Conservation (phyloP, 2,888 invertebrate genomes). For the Aphodius sticticus region DNA sequence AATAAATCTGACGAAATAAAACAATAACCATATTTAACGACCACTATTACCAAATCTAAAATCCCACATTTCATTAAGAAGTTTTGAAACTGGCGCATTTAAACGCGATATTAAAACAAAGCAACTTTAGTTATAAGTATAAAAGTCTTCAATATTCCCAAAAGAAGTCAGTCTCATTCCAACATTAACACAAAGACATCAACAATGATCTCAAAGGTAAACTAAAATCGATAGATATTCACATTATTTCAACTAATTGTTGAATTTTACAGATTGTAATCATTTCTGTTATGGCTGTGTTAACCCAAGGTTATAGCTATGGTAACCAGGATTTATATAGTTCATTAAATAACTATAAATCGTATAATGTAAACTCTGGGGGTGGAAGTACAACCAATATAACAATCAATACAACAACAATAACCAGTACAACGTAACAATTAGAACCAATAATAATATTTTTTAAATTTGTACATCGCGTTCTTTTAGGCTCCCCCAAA, state of each 20-base stretch:
- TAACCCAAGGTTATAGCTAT: neutral
- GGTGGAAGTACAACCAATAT: neutral
- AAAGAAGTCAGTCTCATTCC: neutral
- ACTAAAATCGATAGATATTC: neutral
- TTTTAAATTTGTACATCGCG: neutral
- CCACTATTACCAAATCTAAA: neutral
- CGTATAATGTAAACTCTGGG: neutral
- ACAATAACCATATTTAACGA: neutral
- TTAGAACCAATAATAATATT: neutral
- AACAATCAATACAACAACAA: neutral
- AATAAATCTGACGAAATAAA: neutral
- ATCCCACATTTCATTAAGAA: neutral
- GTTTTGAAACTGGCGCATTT: neutral
- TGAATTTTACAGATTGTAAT: neutral
- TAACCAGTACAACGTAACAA: neutral
- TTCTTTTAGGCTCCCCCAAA: neutral
- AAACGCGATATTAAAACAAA: neutral
- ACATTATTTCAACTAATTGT: neutral
- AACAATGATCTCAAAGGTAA: conserved; percentile 4
- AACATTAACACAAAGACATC: neutral
- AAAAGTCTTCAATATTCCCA: neutral
- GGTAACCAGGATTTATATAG: neutral
- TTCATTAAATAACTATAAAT: neutral
- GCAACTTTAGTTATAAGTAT: neutral
- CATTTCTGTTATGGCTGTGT: neutral